Base-by-base conservation (phyloP, 2,888 invertebrate species). In the Andrena bicolor region DNA sequence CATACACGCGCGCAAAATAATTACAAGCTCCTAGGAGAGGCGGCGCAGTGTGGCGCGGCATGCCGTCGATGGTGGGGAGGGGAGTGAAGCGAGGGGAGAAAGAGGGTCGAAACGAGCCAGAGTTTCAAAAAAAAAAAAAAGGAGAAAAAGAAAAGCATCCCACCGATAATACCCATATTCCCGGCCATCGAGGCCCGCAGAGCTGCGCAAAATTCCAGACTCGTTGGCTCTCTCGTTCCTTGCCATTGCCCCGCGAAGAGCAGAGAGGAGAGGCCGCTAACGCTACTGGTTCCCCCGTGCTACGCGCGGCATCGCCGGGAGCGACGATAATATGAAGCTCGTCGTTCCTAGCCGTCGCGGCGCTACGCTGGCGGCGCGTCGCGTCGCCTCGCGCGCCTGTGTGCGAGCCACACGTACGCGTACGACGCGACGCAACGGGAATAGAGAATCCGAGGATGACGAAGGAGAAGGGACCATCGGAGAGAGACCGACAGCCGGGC, bases 161-260 rank as follows among this genome's bases (percentile, higher is more conserved):
- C 76, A 56, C 77, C 83, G 76, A 82, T 83, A 83, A 82, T 73
- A 82, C 77, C 82, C 82, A 83, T 81, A 82, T 82, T 82, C 82
- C 83, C 76, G 65, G 76, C 83, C 73, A 83, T 80, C 83, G 83
- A 79, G 75, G 81, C 61, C 76, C 82, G 63, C 76, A 66, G 78
- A 83, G 74, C 71, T 83, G 87, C 78, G 79, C 82, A 75, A 87
- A 87, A 86, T 86, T 83, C 85, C 76, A 76, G 65, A 66, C 65
- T 72, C 80, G 51, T 64, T 32, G 56, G 30, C n/a, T 32, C 60
- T 26, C 69, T 20, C 28, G 16, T 63, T 26, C 26, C 65, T 10
- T 49, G 28, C 26, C 28, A 30, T 41, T 8, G n/a, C 26, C 23
- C 51, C 1, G 30, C 70, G 26, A 71, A 61, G 80, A 74, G 60